These are phyloP conservation scores for Eulithis testata DNA, from an alignment of 2,888 invertebrate species.

Conservation along the genomic window DNA sequence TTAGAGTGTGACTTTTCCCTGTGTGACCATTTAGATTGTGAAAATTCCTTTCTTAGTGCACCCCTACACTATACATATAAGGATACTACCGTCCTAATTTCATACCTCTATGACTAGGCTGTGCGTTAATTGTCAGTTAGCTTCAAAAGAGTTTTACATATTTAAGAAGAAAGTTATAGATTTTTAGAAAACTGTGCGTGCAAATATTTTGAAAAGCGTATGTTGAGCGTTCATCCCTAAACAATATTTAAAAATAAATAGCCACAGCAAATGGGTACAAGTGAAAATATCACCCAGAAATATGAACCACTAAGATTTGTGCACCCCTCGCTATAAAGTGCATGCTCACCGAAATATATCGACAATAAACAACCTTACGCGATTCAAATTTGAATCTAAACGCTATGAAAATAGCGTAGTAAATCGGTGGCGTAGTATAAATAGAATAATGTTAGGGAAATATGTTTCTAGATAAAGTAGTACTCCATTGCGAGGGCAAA, in stretches of 20 bases:
- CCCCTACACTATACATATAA: too few relatives aligned
- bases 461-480: constrained; percentile 54
- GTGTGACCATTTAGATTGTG: too few relatives aligned
- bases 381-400: constrained; percentile 45
- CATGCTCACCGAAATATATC: constrained; percentile 64
- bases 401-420: constrained; percentile 38
- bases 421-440: constrained; percentile 39
- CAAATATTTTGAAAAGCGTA: too few relatives aligned
- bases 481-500: constrained; percentile 59
- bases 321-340: constrained; percentile 60
- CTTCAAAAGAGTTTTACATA: too few relatives aligned
- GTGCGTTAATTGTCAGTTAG: too few relatives aligned
- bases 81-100: too few relatives aligned
- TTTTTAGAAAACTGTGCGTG: too few relatives aligned
- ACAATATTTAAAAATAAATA: constrained; percentile 22
- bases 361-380: constrained; percentile 60
- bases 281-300: constrained; percentile 50
- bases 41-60: too few relatives aligned
- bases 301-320: constrained; percentile 68
- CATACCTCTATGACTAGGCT: too few relatives aligned
- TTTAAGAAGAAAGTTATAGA: too few relatives aligned
- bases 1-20: too few relatives aligned
- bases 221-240: not conserved
- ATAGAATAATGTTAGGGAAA: constrained; percentile 60
- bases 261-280: constrained; percentile 30